Evolutionary conservation across 2,888 invertebrate species (phyloP).

Genomic region (Mimas tiliae): DNA sequence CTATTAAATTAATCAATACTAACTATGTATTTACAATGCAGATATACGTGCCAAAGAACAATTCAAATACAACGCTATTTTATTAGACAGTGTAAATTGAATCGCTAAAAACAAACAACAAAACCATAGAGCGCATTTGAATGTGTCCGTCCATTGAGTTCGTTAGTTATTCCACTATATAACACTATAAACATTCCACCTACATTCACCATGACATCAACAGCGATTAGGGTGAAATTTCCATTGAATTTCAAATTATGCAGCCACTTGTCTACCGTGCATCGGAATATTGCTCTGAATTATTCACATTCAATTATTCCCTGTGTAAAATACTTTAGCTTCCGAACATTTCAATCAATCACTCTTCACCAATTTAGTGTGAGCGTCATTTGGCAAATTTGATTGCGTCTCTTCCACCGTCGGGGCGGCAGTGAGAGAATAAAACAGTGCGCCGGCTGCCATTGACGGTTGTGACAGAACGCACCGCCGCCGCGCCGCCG

Average conservation of each 20-base stretch:
- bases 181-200: slow-evolving; percentile 7
- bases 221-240: slow-evolving; percentile 28
- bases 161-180: slow-evolving; percentile 20
- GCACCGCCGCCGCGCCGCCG: slow-evolving; percentile 44
- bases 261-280: slow-evolving; percentile 27
- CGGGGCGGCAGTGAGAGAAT: slow-evolving; percentile 67
- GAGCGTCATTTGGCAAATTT: slow-evolving; percentile 79
- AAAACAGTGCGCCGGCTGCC: slow-evolving; percentile 74
- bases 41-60: not conserved
- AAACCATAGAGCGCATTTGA: not conserved
- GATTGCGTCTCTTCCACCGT: slow-evolving; percentile 73
- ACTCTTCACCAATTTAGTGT: slow-evolving; percentile 76
- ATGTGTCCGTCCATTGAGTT: slow-evolving; percentile 12
- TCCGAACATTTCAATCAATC: slow-evolving; percentile 74
- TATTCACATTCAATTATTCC: slow-evolving; percentile 71
- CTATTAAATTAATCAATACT: too few species aligned
- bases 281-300: slow-evolving; percentile 30
- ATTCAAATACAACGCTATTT: not conserved
- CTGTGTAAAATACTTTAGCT: slow-evolving; percentile 65
- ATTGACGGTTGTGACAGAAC: slow-evolving; percentile 74
- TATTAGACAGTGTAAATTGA: not conserved
- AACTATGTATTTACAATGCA: too few species aligned
- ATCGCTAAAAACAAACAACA: slow-evolving; percentile 8
- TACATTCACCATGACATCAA: slow-evolving; percentile 26
- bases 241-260: slow-evolving; percentile 31